phyloP scores from a whole-genome alignment of 2,888 invertebrate genomes.

The Pseudoips prasinana region DNA sequence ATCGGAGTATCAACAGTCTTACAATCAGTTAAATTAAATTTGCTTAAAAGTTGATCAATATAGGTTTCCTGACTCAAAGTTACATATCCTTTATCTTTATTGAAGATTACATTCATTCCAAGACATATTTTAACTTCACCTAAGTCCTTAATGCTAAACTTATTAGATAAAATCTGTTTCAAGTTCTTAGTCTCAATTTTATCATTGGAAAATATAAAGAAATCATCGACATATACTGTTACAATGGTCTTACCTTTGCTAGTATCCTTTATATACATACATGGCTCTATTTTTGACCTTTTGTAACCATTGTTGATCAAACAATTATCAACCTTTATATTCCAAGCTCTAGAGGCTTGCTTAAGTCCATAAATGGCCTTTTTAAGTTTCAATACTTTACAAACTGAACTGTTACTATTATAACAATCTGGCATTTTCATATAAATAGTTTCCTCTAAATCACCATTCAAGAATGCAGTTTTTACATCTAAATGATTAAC shows the following conservation, averaged over 20 bases:
- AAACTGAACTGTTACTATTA: background rate
- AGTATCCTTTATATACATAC: conserved; percentile 7
- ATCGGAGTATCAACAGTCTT: conserved; percentile 23
- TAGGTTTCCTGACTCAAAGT: too few species aligned
- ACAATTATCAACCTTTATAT: conserved; percentile 15
- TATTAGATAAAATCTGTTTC: conserved; percentile 2
- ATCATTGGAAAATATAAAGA: conserved; percentile 15
- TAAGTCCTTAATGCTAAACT: conserved; percentile 19
- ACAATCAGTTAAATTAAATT: conserved; percentile 21
- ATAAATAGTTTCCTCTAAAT: conserved; percentile 5
- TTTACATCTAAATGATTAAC: conserved; percentile 5
- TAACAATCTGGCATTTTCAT: conserved; percentile 4
- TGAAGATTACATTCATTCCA: conserved; percentile 3
- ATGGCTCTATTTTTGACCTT: conserved; percentile 11
- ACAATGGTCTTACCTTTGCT: conserved; percentile 10
- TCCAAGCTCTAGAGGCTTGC: conserved; percentile 14
- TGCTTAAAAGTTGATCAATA: conserved; percentile 9
- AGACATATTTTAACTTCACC: conserved; percentile 9
- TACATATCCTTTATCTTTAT: conserved; percentile 1
- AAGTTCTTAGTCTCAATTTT: conserved; percentile 4
- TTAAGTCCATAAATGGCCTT: conserved; percentile 8
- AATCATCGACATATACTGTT: conserved; percentile 19
- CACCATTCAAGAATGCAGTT: conserved; percentile 6
- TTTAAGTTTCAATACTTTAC: conserved; percentile 1
- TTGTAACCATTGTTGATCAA: conserved; percentile 10